Conservation (phyloP, 2,888 invertebrate genomes). For the Pseudoips prasinana region DNA sequence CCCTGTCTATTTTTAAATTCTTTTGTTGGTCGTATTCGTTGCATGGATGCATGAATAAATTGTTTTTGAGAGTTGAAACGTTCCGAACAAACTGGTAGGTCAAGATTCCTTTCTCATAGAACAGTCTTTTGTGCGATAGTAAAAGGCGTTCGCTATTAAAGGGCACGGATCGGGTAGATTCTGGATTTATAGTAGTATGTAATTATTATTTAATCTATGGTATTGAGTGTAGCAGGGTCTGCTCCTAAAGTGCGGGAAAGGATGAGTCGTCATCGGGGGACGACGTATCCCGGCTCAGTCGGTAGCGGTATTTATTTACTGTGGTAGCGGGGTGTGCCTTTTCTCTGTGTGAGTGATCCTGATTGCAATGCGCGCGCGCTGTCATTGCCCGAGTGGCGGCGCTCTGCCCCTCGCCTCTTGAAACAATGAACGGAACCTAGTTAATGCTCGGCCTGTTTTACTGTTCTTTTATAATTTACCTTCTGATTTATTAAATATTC, state of each 20-base stretch:
- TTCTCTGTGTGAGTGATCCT: slow-evolving; percentile 39
- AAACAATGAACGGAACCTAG: slow-evolving; percentile 67
- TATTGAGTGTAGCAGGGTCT: slow-evolving; percentile 20
- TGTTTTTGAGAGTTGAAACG: slow-evolving; percentile 73
- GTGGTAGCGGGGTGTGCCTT: slow-evolving; percentile 40
- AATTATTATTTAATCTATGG: slow-evolving; percentile 56
- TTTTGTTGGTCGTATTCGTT: slow-evolving; percentile 71
- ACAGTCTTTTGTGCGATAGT: slow-evolving; percentile 72
- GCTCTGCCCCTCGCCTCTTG: slow-evolving; percentile 48
- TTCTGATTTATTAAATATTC: slow-evolving; percentile 27
- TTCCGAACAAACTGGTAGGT: slow-evolving; percentile 78
- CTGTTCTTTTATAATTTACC: slow-evolving; percentile 24
- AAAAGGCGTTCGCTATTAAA: slow-evolving; percentile 75
- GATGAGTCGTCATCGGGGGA: slow-evolving; percentile 13
- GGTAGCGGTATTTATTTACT: slow-evolving; percentile 1
- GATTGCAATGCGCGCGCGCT: slow-evolving; percentile 64
- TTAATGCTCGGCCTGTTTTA: slow-evolving; percentile 45
- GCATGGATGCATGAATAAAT: slow-evolving; percentile 80
- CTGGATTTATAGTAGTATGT: slow-evolving; percentile 43
- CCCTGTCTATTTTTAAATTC: slow-evolving; percentile 80
- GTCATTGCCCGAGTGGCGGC: slow-evolving; percentile 59
- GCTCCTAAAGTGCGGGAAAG: slow-evolving; percentile 17
- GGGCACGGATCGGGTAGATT: slow-evolving; percentile 67
- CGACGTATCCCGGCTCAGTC: neutral
- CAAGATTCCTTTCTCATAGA: slow-evolving; percentile 82